These are phyloP conservation scores for Calliphora vicina DNA, from an alignment of 1,140 invertebrate species.

Conservation along the genomic window DNA sequence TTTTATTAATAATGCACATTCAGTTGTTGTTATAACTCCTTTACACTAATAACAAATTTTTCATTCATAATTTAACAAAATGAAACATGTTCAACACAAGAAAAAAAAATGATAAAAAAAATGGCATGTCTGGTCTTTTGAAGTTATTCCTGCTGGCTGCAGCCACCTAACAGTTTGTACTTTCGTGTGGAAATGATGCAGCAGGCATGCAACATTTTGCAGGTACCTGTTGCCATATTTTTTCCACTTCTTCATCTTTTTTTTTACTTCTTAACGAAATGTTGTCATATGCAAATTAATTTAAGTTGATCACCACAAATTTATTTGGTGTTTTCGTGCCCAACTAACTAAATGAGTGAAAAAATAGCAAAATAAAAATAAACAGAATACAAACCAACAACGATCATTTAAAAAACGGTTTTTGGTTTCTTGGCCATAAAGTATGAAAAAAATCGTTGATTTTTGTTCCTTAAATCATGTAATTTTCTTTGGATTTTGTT, in stretches of 20 bases:
- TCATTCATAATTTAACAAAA: constrained; percentile 11
- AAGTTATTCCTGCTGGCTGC: constrained; percentile 1
- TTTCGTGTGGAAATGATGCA: background rate
- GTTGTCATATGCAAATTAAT: constrained; percentile 34
- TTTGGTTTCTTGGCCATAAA: background rate
- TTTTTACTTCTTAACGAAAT: constrained; percentile 8
- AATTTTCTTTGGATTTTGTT: background rate
- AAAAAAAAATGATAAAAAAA: background rate
- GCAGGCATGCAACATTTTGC: background rate
- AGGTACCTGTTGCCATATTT: background rate
- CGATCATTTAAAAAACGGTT: background rate
- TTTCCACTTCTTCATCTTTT: background rate
- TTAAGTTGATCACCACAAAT: constrained; percentile 32
- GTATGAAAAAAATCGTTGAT: background rate
- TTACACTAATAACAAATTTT: background rate
- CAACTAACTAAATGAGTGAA: background rate
- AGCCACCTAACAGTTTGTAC: background rate
- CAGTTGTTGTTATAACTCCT: background rate
- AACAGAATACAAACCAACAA: background rate
- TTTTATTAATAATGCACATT: background rate
- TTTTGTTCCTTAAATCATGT: constrained; percentile 19
- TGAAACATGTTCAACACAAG: background rate
- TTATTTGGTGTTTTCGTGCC: constrained; percentile 17
- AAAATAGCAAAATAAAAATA: background rate
- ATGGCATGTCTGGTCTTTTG: background rate